phyloP scores from a whole-genome alignment of 2,888 invertebrate genomes.

The Eristalis intricaria region DNA sequence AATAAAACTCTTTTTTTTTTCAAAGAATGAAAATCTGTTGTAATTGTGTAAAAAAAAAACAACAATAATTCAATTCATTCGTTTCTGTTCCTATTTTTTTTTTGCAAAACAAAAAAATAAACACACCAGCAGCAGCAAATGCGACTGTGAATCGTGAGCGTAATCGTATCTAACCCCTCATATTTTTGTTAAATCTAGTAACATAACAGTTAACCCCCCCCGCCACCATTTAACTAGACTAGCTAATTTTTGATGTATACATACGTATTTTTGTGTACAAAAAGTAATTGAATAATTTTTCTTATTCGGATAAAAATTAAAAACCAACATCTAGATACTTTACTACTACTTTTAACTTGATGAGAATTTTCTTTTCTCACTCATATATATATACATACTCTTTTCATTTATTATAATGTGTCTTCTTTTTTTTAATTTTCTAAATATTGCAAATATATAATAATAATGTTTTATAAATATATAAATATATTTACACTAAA shows the following conservation, averaged over 20 bases:
- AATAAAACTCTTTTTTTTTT: conserved; percentile 17
- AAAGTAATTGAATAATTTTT: conserved; percentile 70
- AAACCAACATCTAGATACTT: conserved; percentile 53
- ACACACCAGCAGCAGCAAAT: not conserved
- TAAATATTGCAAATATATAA: conserved; percentile 49
- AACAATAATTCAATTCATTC: not conserved
- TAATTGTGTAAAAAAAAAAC: conserved; percentile 37
- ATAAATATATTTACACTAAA: conserved; percentile 70
- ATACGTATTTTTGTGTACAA: conserved; percentile 62
- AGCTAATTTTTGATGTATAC: conserved; percentile 29
- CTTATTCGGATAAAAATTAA: conserved; percentile 34
- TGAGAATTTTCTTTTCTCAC: not conserved
- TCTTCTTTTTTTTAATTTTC: conserved; percentile 16
- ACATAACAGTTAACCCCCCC: conserved; percentile 28
- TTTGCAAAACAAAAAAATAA: not conserved
- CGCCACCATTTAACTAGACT: conserved; percentile 37
- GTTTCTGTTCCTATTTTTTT: not conserved
- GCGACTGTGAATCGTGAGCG: conserved; percentile 7
- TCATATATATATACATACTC: not conserved
- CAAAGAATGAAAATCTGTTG: conserved; percentile 29
- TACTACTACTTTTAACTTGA: conserved; percentile 39
- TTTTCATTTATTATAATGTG: not conserved
- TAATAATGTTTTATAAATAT: conserved; percentile 67
- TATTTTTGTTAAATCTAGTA: not conserved
- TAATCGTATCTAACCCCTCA: conserved; percentile 30